phyloP scores from a whole-genome alignment of 2,797 vertebrate genomes.

The Microctenopoma lineatum region DNA sequence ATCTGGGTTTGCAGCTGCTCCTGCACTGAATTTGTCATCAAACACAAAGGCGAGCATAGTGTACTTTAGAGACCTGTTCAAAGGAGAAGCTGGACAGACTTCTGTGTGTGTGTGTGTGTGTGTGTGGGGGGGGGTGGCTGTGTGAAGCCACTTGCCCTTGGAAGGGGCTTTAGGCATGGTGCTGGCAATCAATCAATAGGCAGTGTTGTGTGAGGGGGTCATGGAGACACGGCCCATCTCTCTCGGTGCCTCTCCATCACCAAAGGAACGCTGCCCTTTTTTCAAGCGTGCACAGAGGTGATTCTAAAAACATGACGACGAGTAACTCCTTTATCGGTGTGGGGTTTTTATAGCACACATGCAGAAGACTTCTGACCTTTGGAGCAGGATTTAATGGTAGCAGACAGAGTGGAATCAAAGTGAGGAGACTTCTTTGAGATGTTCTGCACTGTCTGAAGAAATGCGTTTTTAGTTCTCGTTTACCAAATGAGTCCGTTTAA shows the following conservation, averaged over 20 bases:
- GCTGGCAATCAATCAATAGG: conserved; percentile 79
- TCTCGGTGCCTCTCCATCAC: conserved; percentile 38
- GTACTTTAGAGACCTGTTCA: conserved; percentile 65
- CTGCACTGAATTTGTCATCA: conserved; percentile 63
- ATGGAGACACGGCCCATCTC: conserved; percentile 41
- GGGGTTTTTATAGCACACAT: background rate
- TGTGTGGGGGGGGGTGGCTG: conserved; percentile 13
- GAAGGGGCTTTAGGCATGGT: conserved; percentile 63
- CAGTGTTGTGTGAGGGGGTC: conserved; percentile 65
- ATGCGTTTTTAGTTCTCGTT: too few species aligned
- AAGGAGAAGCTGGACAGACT: conserved; percentile 49
- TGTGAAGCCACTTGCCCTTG: conserved; percentile 76
- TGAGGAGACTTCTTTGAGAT: background rate
- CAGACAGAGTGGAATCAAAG: background rate
- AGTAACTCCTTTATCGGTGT: background rate
- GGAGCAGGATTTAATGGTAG: background rate
- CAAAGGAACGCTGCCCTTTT: conserved; percentile 48
- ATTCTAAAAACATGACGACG: conserved; percentile 19
- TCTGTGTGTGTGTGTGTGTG: conserved; percentile 25
- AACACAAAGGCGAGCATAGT: conserved; percentile 54
- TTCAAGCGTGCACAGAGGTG: conserved; percentile 43
- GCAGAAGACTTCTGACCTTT: background rate
- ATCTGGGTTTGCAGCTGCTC: conserved; percentile 48
- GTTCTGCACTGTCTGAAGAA: background rate
- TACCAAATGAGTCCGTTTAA: too few species aligned